phyloP scores from a whole-genome alignment of 1,140 invertebrate genomes.

The Drosophila biarmipes region DNA sequence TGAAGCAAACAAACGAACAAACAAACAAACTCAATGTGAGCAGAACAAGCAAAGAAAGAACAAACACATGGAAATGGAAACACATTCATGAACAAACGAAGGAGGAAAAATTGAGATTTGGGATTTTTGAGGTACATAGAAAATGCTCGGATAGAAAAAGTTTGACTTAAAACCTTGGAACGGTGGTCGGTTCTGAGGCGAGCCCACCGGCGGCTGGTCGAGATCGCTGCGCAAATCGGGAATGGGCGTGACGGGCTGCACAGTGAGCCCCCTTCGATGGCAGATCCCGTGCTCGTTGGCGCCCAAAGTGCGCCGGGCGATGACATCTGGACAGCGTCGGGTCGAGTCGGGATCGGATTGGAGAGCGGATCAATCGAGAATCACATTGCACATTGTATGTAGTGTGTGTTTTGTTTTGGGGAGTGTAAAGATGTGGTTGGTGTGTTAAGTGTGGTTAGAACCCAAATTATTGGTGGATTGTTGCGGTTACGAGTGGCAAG shows the following conservation, averaged over 20 bases:
- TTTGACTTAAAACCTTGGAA: constrained; percentile 82
- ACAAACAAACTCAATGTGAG: constrained; percentile 48
- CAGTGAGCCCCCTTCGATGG: constrained; percentile 92
- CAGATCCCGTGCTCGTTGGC: constrained; percentile 93
- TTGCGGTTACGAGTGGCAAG: constrained; percentile 56
- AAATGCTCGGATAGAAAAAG: constrained; percentile 44
- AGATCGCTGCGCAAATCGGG: constrained; percentile 93
- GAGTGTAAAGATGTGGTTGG: constrained; percentile 43
- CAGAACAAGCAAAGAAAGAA: constrained; percentile 65
- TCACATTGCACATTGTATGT: constrained; percentile 38
- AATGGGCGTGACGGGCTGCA: constrained; percentile 90
- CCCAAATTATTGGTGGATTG: constrained; percentile 51
- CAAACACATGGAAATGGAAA: constrained; percentile 68
- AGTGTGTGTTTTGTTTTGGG: constrained; percentile 31
- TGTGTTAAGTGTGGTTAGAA: constrained; percentile 56
- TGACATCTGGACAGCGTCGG: constrained; percentile 65
- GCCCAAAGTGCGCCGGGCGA: constrained; percentile 83
- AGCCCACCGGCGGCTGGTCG: constrained; percentile 86
- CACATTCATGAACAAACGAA: constrained; percentile 51
- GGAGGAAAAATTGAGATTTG: constrained; percentile 33
- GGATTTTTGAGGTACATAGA: constrained; percentile 31
- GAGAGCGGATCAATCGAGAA: constrained; percentile 34
- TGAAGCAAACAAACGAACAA: constrained; percentile 48
- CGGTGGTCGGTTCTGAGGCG: constrained; percentile 80
- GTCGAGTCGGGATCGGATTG: not conserved